A percentile compares a stretch with the other conserved stretches of the same genome.
phyloP scores from a whole-genome alignment of 2,113 vertebrate species.

The Etheostoma spectabile region DNA sequence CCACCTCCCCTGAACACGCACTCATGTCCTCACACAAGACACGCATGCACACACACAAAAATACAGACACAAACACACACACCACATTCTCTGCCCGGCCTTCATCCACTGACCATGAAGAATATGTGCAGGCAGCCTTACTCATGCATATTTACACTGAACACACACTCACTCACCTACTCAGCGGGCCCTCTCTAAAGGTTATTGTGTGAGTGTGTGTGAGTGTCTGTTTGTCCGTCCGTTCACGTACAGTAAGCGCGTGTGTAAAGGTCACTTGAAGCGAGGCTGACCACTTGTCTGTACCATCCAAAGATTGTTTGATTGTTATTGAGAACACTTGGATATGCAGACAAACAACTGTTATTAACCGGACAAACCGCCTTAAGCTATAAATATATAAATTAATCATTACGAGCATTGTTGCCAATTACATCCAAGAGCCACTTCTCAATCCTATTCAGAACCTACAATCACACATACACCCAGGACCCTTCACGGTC shows the following conservation, averaged over 20 bases:
- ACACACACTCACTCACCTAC: slow-evolving; percentile 77
- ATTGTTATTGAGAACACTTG: slow-evolving; percentile 67
- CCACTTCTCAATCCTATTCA: slow-evolving; percentile 43
- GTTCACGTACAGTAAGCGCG: slow-evolving; percentile 41
- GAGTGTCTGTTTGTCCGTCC: slow-evolving; percentile 54
- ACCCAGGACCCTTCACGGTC: slow-evolving; percentile 51
- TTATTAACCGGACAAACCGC: slow-evolving; percentile 40
- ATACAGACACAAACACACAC: slow-evolving; percentile 36
- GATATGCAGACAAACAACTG: slow-evolving; percentile 46
- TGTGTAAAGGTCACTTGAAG: slow-evolving; percentile 79
- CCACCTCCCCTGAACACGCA: slow-evolving; percentile 72
- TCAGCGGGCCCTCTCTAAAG: slow-evolving; percentile 77
- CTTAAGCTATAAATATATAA: slow-evolving; percentile 11
- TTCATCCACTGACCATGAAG: slow-evolving; percentile 81
- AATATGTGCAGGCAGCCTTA: slow-evolving; percentile 81
- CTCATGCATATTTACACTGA: slow-evolving; percentile 84
- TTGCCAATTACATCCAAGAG: slow-evolving; percentile 47
- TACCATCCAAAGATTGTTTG: slow-evolving; percentile 65
- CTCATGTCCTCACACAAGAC: slow-evolving; percentile 45
- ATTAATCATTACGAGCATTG: slow-evolving; percentile 34
- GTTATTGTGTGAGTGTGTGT: slow-evolving; percentile 68
- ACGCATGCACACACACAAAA: slow-evolving; percentile 24
- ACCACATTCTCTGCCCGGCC: slow-evolving; percentile 56
- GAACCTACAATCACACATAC: slow-evolving; percentile 46
- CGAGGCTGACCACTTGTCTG: slow-evolving; percentile 64